phyloP scores from a whole-genome alignment of 2,113 vertebrate genomes.

The Caloenas nicobarica region DNA sequence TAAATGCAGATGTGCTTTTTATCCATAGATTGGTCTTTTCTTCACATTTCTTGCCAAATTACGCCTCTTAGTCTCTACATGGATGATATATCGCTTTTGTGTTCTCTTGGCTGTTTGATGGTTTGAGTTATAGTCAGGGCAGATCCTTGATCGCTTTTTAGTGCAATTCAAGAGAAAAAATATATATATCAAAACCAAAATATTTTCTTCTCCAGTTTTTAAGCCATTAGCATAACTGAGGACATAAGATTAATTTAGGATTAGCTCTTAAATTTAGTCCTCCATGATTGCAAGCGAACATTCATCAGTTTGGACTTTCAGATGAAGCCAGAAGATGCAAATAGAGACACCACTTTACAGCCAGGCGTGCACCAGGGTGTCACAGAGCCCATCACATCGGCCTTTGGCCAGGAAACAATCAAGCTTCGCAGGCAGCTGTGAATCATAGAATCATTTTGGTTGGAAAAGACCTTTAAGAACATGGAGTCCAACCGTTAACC shows the following conservation, averaged over 20 bases:
- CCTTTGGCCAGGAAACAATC: neutral
- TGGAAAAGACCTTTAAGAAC: no score
- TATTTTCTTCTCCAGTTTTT: neutral
- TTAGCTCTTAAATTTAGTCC: neutral
- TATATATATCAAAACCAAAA: neutral
- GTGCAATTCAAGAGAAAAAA: neutral
- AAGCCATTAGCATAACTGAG: neutral
- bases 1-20: neutral
- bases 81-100: neutral
- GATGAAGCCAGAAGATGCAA: neutral
- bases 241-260: neutral
- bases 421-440: neutral
- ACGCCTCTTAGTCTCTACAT: fast-evolving
- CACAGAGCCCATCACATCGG: neutral
- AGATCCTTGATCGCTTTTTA: neutral
- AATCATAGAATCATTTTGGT: no score
- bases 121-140: neutral
- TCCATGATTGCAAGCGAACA: neutral
- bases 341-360: neutral
- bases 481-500: no score
- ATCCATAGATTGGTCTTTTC: neutral
- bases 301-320: neutral
- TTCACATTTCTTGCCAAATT: neutral
- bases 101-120: neutral
- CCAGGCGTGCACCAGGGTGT: neutral